Percentiles rank a stretch among this genome's conserved stretches.
These are phyloP conservation scores for Pantala flavescens DNA, from an alignment of 1,140 invertebrate genomes.

Conservation along the genomic window DNA sequence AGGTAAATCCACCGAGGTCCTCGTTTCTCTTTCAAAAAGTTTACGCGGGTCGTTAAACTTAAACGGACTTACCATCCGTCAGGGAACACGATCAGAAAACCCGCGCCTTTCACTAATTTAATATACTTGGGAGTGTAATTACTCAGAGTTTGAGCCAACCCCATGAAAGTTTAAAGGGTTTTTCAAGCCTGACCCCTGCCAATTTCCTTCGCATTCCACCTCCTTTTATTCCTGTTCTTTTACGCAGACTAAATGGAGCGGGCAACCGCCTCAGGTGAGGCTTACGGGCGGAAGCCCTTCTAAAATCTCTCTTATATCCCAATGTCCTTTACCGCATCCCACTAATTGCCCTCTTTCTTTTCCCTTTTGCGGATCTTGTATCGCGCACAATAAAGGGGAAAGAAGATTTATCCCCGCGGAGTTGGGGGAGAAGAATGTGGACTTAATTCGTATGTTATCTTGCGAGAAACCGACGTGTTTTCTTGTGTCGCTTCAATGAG, in stretches of 20 bases:
- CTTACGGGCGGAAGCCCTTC: background rate
- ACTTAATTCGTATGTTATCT: no score
- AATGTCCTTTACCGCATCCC: background rate
- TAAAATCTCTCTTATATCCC: constrained; percentile 10
- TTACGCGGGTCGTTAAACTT: constrained; percentile 1
- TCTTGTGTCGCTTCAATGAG: no score
- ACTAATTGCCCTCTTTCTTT: background rate
- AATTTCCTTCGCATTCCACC: background rate
- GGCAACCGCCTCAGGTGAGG: background rate
- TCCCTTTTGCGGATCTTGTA: background rate
- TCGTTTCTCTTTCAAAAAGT: background rate
- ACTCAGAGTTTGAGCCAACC: background rate
- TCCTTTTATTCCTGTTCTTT: background rate
- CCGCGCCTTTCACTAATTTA: background rate
- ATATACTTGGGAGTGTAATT: constrained; percentile 7
- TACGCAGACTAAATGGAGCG: background rate
- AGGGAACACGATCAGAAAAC: background rate
- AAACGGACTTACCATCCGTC: background rate
- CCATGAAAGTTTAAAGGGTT: constrained; percentile 9
- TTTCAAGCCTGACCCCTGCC: constrained; percentile 1
- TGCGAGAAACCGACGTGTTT: no score
- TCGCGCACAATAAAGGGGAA: no score
- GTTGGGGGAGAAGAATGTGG: no score
- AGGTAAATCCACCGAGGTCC: background rate
- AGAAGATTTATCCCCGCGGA: no score